Percentiles rank a stretch among this genome's conserved stretches.
These are phyloP conservation scores for Rattus norvegicus DNA, from an alignment of 2,113 vertebrate genomes.

Conservation along the genomic window GRCr8 NC_086022.1:48119501-48120000, in stretches of 20 bases:
- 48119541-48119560: background rate
- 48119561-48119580: constrained; percentile 1
- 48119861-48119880: background rate
- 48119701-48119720: background rate
- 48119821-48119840: background rate
- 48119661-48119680: background rate
- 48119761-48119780: background rate
- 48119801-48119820: background rate
- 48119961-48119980: background rate
- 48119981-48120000: background rate
- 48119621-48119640: background rate
- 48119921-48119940: background rate
- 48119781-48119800: background rate
- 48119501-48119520: background rate
- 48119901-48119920: constrained; percentile 3
- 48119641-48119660: background rate
- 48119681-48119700: background rate
- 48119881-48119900: background rate
- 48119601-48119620: constrained; percentile 23
- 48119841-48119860: constrained; percentile 3
- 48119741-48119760: background rate
- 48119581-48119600: background rate
- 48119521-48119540: constrained; percentile 5
- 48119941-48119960: background rate
- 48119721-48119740: background rate